Conservation (phyloP, 2,888 invertebrate genomes). For the Ophonus ardosiacus region DNA sequence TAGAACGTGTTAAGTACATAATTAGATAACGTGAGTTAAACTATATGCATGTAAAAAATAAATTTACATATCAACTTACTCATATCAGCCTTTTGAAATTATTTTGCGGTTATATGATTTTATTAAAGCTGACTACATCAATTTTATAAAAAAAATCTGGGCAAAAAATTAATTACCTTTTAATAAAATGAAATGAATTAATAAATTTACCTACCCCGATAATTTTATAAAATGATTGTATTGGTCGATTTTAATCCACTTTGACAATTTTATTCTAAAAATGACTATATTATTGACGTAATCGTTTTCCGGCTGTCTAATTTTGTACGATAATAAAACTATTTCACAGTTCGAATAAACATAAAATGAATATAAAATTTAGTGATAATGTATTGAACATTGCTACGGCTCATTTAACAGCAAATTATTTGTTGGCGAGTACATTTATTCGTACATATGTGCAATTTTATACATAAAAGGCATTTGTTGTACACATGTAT, state of each 20-base stretch:
- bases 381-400: background rate
- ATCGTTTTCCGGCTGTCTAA: background rate
- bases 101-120: background rate
- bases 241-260: background rate
- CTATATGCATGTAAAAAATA: background rate
- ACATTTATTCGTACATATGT: background rate
- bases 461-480: background rate
- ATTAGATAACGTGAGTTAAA: background rate
- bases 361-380: slow-evolving; percentile 11
- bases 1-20: slow-evolving; percentile 16
- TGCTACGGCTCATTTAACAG: slow-evolving; percentile 5
- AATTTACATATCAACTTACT: background rate
- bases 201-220: background rate
- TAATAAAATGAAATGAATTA: background rate
- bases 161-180: background rate
- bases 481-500: background rate
- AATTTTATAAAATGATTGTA: background rate
- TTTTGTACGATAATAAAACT: background rate
- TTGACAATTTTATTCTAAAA: background rate
- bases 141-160: background rate
- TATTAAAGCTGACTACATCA: background rate
- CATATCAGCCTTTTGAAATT: background rate
- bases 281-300: background rate
- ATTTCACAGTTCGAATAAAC: background rate
- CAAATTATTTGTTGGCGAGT: background rate